phyloP scores from a whole-genome alignment of 2,888 invertebrate genomes.

The Chrysomela aeneicollis region DNA sequence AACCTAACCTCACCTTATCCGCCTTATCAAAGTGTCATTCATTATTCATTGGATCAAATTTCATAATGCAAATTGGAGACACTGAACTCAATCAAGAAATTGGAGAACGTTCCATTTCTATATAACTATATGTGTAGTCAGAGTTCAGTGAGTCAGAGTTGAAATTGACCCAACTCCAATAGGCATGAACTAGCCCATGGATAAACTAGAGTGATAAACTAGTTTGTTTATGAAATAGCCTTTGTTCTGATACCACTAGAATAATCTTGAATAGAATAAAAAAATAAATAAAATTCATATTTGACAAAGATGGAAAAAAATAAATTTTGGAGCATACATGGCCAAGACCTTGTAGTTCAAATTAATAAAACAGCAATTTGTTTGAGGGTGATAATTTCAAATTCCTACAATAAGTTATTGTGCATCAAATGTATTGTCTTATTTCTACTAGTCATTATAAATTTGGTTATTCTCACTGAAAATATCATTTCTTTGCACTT shows the following conservation, averaged over 20 bases:
- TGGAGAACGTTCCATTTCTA: no score
- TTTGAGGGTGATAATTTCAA: conserved; percentile 19
- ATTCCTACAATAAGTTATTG: conserved; percentile 21
- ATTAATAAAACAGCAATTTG: conserved; percentile 23
- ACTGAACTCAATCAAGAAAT: no score
- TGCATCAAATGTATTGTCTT: conserved; percentile 22
- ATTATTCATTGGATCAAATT: no score
- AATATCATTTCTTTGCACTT: conserved; percentile 19
- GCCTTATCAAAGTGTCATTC: no score
- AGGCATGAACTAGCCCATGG: no score
- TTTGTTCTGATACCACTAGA: background rate
- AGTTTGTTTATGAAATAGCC: background rate
- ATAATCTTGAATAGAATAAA: conserved; percentile 5
- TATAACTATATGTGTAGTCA: no score
- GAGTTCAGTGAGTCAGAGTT: no score
- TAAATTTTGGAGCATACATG: conserved; percentile 26
- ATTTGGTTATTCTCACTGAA: conserved; percentile 12
- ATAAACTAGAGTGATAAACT: no score
- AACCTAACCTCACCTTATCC: no score
- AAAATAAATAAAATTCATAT: conserved; percentile 32
- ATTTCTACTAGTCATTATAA: conserved; percentile 18
- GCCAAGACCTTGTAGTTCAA: conserved; percentile 26
- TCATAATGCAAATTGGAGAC: no score
- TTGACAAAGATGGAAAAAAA: conserved; percentile 29
- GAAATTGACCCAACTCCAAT: no score